Evolutionary conservation across 35 echinoderm and acorn worm species (phyloP), one percentile per base, ranked within the genome.

Genomic region (Hemicentrotus pulcherrimus): DNA sequence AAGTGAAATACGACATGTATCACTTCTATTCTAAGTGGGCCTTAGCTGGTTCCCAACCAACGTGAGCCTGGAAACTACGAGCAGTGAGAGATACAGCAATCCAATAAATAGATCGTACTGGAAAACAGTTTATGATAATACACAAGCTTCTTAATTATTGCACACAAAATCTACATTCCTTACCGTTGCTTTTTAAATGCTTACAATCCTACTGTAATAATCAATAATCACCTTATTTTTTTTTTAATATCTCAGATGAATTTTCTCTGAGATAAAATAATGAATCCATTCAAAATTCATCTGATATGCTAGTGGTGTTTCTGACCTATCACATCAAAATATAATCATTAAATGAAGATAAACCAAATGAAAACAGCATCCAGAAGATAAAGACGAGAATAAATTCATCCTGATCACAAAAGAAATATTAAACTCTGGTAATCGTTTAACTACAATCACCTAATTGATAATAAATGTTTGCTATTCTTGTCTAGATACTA

Each of bases 131-230:
- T 41, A 41, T 90, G 46, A 90, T 90, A 90, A 90, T 90, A 90
- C 88, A 90, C 88, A 90, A 47, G 88, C 88, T 90, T 90, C 32
- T 45, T 90, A 90, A 90, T 90, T 90, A 90, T 90, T 90, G 88
- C 88, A 90, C 88, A 90, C 88, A 90, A 90, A 33, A 90, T 45
- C 88, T 90, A 90, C 88, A 47, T 8, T 90, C 46, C 88, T 47
- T 78, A 78, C 65, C 65, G 24, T 45, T 90, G 16, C 88, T 45
- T 90, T 90, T 90, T 32, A 90, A 45, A 90, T 90, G 33, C 88
- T 90, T 90, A 86, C 86, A 86, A 30, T 86, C 32, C 32, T 90
- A 90, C 65, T 78, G 22, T 78, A 30, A 78, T 78, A 7, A 59
- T 59, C 52, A 59, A 59, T 59, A 59, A 78, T 78, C 65, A 78